These are phyloP conservation scores for Cranoglanis bouderius DNA, from an alignment of 2,113 vertebrate species.

Conservation along the genomic window DNA sequence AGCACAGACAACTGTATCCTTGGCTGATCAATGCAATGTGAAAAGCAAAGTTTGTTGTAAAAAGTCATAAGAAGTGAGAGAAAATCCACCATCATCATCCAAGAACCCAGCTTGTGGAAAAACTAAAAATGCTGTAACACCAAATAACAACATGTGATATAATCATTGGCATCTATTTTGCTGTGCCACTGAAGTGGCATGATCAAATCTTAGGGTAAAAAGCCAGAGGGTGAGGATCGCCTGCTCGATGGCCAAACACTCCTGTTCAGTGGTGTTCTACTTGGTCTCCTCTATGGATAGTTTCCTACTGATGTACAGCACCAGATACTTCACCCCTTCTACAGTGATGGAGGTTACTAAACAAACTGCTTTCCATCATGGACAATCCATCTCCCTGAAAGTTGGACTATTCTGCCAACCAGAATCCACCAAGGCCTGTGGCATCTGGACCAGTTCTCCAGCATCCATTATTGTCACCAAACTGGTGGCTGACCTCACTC, in stretches of 20 bases:
- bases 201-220: not conserved
- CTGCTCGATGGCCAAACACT: not conserved
- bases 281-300: not conserved
- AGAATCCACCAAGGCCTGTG: not conserved
- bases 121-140: not conserved
- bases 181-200: not conserved
- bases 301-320: not conserved
- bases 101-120: not conserved
- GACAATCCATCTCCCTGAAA: too few relatives aligned
- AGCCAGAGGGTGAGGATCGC: not conserved
- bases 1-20: not conserved
- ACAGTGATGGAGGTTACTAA: too few relatives aligned
- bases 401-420: not conserved
- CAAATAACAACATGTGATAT: not conserved
- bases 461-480: not conserved
- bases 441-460: not conserved
- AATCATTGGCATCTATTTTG: not conserved
- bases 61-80: not conserved
- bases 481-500: not conserved
- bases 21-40: not conserved
- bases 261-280: not conserved
- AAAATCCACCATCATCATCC: conserved; percentile 9
- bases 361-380: too few relatives aligned
- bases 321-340: too few relatives aligned
- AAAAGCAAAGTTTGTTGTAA: not conserved